phyloP scores from a whole-genome alignment of 1,140 invertebrate species.

The Nomia melanderi region DNA sequence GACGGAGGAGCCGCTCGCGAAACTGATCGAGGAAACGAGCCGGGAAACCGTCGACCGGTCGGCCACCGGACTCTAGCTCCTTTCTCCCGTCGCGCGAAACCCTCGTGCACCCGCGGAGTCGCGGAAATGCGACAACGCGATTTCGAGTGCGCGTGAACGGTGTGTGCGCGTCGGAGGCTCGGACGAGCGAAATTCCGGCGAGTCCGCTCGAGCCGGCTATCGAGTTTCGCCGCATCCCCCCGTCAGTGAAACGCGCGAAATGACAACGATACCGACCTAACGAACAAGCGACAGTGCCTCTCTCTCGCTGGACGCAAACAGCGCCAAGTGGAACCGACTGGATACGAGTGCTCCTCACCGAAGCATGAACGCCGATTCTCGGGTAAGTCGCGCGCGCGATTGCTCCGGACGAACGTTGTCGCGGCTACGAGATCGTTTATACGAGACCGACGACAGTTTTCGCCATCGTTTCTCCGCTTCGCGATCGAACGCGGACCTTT shows the following conservation, averaged over 20 bases:
- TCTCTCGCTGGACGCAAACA: no score
- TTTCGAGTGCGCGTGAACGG: not conserved
- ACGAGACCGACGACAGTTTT: no score
- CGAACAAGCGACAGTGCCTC: no score
- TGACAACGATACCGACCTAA: not conserved
- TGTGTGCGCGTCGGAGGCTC: not conserved
- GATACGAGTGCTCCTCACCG: not conserved
- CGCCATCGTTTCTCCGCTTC: no score
- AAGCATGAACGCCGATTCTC: slow-evolving; percentile 36
- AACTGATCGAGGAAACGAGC: not conserved
- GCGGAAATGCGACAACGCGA: not conserved
- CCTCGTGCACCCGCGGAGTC: no score
- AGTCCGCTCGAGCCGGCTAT: not conserved
- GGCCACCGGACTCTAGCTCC: no score
- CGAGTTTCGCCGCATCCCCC: not conserved
- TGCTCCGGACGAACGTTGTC: no score
- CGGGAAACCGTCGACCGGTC: not conserved
- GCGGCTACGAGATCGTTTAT: no score
- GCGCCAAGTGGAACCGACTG: not conserved
- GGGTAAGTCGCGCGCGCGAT: no score
- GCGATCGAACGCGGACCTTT: no score
- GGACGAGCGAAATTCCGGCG: not conserved
- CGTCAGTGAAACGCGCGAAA: not conserved
- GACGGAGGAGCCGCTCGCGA: not conserved
- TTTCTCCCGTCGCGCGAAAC: no score